Percentiles rank a stretch among this genome's conserved stretches.
phyloP scores from a whole-genome alignment of 2,797 vertebrate species.

The Xenentodon cancila region DNA sequence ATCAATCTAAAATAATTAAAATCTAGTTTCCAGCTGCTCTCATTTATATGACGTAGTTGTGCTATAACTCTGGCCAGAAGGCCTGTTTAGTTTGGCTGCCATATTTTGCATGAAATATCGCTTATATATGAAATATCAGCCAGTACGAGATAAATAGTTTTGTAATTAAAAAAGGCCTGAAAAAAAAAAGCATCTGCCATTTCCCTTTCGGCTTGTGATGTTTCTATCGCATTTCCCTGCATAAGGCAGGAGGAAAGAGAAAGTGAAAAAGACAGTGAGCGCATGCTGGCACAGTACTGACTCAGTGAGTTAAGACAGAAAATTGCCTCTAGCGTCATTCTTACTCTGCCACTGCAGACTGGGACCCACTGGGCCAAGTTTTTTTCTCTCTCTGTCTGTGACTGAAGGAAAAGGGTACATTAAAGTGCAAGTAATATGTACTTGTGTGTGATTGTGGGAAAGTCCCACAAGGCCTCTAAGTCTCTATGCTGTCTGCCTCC shows the following conservation, averaged over 20 bases:
- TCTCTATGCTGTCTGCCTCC: constrained; percentile 72
- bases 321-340: constrained; percentile 39
- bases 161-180: neutral
- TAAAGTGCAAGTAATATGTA: constrained; percentile 71
- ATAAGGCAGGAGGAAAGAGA: constrained; percentile 1
- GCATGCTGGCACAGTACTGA: constrained; percentile 25
- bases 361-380: constrained; percentile 35
- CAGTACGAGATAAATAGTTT: neutral
- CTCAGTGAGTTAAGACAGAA: constrained; percentile 43
- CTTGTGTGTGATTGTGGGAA: constrained; percentile 75
- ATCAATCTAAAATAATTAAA: no score
- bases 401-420: constrained; percentile 62
- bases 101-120: no score
- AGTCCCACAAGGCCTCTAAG: constrained; percentile 74
- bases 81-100: no score
- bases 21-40: no score
- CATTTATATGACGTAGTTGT: no score
- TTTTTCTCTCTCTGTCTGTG: constrained; percentile 31
- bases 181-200: neutral
- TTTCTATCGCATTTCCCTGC: neutral
- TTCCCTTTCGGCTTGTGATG: constrained; percentile 5
- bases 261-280: constrained; percentile 23
- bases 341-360: constrained; percentile 46
- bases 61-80: no score
- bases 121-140: no score